Conservation (phyloP, 2,113 vertebrate species). For the Laticauda laticaudata region DNA sequence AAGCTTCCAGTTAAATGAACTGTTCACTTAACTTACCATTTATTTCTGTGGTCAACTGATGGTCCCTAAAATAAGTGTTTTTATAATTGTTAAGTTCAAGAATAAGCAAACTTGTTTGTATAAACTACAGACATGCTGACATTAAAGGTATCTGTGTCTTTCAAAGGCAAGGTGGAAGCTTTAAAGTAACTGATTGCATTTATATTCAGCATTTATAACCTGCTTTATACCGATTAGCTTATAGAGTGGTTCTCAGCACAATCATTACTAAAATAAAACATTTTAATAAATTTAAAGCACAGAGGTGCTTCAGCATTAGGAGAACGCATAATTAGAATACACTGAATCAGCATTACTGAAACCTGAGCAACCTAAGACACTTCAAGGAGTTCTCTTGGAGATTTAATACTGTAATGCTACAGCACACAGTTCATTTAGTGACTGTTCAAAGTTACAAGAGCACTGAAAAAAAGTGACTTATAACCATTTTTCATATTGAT, state of each 20-base stretch:
- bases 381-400: slow-evolving; percentile 9
- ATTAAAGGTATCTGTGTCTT: background rate
- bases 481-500: too few relatives aligned
- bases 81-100: background rate
- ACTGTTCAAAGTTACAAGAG: too few relatives aligned
- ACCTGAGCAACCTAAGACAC: slow-evolving; percentile 16
- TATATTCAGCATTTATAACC: background rate
- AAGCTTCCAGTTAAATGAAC: background rate
- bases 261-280: background rate
- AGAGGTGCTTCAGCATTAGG: slow-evolving; percentile 11
- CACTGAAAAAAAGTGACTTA: too few relatives aligned
- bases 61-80: background rate
- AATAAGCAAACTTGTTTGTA: background rate
- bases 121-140: background rate
- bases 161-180: background rate
- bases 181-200: background rate
- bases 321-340: background rate
- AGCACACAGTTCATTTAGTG: too few relatives aligned
- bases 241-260: background rate
- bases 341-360: slow-evolving; percentile 15
- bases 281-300: slow-evolving; percentile 15
- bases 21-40: background rate
- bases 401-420: slow-evolving; percentile 3
- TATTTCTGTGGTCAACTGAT: background rate
- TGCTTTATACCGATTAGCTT: slow-evolving; percentile 4